Percentiles rank a stretch among this genome's conserved stretches.
Evolutionary conservation across 2,113 vertebrate species (phyloP).

Genomic region (Elephantulus edwardii): DNA sequence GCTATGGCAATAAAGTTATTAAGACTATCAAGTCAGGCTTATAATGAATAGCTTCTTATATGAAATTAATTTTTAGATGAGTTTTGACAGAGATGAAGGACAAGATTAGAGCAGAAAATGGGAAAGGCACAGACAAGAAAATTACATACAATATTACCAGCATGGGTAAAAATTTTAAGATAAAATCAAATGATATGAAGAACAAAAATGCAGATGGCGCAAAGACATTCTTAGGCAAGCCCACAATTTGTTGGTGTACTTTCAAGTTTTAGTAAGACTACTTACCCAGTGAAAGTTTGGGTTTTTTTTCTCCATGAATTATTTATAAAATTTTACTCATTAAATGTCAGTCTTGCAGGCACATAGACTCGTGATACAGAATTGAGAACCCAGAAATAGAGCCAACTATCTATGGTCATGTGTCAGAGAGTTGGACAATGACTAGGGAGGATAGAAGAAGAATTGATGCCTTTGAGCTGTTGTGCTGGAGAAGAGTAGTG

Average conservation of each 20-base stretch:
- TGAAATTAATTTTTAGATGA: constrained; percentile 43
- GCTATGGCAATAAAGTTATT: neutral
- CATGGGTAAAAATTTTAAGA: neutral
- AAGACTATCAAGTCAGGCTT: neutral
- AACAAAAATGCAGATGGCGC: neutral
- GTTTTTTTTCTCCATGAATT: too few species aligned
- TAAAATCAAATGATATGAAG: neutral
- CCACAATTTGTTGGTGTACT: neutral
- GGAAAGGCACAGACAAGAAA: constrained; percentile 1
- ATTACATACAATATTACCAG: neutral
- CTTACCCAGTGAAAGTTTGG: too few species aligned
- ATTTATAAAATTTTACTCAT: too few species aligned
- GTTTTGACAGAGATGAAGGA: constrained; percentile 22
- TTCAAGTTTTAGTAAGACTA: neutral
- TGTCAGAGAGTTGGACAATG: too few species aligned
- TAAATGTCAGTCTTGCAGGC: too few species aligned
- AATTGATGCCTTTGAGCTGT: too few species aligned
- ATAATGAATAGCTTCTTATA: constrained; percentile 12
- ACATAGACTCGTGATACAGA: too few species aligned
- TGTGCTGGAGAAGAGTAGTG: too few species aligned
- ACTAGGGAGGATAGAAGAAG: too few species aligned
- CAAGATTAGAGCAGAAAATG: neutral
- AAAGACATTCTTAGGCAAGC: neutral
- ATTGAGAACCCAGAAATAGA: too few species aligned
- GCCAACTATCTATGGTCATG: too few species aligned